A percentile compares a stretch with the other conserved stretches of the same genome.
Evolutionary conservation across 1,140 invertebrate species (phyloP).

Genomic region (Euglossa dilemma): DNA sequence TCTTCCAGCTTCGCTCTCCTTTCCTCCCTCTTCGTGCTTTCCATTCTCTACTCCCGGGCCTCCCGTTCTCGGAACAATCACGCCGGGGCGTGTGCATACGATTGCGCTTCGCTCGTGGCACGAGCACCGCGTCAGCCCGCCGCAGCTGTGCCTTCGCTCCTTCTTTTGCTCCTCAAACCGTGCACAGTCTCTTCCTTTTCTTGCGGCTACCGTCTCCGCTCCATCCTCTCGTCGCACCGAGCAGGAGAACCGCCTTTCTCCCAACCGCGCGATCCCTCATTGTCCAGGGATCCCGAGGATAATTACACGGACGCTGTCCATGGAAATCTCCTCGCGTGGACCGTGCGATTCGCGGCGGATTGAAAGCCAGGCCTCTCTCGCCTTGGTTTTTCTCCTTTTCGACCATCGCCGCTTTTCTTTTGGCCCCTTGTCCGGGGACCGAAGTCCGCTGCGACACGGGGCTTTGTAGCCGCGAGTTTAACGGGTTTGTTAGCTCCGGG

Average conservation of each 20-base stretch:
- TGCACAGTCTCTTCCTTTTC: constrained; percentile 43
- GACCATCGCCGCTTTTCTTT: neutral
- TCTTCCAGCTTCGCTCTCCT: constrained; percentile 39
- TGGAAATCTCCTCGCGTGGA: neutral
- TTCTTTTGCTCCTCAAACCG: constrained; percentile 60
- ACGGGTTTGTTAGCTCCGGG: neutral
- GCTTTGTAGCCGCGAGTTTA: neutral
- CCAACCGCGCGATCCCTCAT: constrained; percentile 17
- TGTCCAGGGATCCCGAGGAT: constrained; percentile 17
- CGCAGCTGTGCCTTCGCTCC: constrained; percentile 58
- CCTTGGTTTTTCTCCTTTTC: neutral
- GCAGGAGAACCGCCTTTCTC: constrained; percentile 24
- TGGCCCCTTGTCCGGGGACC: neutral
- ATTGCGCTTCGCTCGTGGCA: constrained; percentile 59
- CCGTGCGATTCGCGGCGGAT: neutral
- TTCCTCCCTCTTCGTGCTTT: constrained; percentile 36
- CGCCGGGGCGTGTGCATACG: constrained; percentile 60
- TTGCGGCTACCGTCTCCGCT: constrained; percentile 51
- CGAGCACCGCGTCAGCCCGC: constrained; percentile 64
- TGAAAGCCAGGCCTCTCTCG: neutral
- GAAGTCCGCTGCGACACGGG: neutral
- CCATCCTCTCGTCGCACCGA: neutral
- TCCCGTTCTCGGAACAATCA: constrained; percentile 68
- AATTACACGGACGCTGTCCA: constrained; percentile 22
- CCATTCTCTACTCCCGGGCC: constrained; percentile 37